Evolutionary conservation across 2,888 invertebrate genomes (phyloP).

Genomic region (Seladonia tumulorum): DNA sequence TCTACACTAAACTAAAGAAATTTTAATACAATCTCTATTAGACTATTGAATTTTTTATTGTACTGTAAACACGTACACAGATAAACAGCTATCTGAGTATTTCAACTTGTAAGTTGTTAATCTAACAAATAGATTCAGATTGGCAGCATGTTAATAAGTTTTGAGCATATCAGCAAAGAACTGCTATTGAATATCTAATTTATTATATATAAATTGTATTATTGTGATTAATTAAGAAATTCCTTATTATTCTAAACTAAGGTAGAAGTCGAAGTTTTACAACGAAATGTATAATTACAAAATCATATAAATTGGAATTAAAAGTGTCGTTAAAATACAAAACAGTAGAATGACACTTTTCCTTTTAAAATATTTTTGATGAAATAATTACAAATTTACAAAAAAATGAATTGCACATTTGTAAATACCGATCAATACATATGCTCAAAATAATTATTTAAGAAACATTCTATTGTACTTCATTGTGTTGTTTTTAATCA

Average conservation of each 20-base stretch:
- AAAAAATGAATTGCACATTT: slow-evolving; percentile 15
- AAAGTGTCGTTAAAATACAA: slow-evolving; percentile 26
- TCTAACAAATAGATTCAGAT: slow-evolving; percentile 26
- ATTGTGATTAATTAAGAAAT: not conserved
- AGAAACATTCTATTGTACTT: slow-evolving; percentile 57
- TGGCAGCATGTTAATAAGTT: slow-evolving; percentile 17
- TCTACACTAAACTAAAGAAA: not conserved
- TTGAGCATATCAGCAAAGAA: not conserved
- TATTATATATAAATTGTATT: slow-evolving; percentile 6
- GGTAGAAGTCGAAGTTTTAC: slow-evolving; percentile 6
- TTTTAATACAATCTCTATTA: not conserved
- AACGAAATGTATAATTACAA: slow-evolving; percentile 23
- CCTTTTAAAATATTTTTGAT: slow-evolving; percentile 15
- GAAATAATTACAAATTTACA: slow-evolving; percentile 12
- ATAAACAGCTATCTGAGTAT: slow-evolving; percentile 11
- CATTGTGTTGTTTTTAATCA: slow-evolving; percentile 50
- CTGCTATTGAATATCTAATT: not conserved
- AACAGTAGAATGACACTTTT: slow-evolving; percentile 29
- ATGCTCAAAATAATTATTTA: slow-evolving; percentile 22
- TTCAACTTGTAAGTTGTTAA: not conserved
- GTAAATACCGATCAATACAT: slow-evolving; percentile 8
- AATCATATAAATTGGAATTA: slow-evolving; percentile 23
- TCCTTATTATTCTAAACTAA: not conserved
- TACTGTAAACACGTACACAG: slow-evolving; percentile 2
- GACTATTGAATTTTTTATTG: slow-evolving; percentile 11